A percentile compares a stretch with the other conserved stretches of the same genome.
These are phyloP conservation scores for Poeciliopsis infans DNA, from an alignment of 2,797 vertebrate genomes.

Conservation along the genomic window DNA sequence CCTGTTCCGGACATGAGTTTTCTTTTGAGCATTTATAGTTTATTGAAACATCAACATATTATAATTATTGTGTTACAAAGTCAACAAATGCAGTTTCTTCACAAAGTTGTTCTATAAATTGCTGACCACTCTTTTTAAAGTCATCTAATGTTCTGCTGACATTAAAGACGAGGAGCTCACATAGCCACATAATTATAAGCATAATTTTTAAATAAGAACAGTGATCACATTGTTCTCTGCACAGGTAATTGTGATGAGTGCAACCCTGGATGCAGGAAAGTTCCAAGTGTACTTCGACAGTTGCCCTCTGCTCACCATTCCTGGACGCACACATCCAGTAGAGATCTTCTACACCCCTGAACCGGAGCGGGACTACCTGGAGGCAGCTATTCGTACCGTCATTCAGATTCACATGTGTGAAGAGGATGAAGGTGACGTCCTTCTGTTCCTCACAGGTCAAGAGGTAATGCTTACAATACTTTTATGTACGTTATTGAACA, in stretches of 20 bases:
- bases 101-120: neutral
- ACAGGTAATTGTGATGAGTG: slow-evolving; percentile 99
- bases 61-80: neutral
- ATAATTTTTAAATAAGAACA: neutral
- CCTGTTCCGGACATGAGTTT: neutral
- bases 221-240: neutral
- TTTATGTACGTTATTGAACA: neutral
- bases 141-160: neutral
- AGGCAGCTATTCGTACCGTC: slow-evolving; percentile 97
- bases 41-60: neutral
- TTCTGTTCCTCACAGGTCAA: slow-evolving; percentile 98
- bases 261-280: slow-evolving; percentile 97
- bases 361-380: slow-evolving; percentile 97
- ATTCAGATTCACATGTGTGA: slow-evolving; percentile 99
- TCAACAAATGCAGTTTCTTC: neutral
- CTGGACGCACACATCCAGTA: slow-evolving; percentile 97
- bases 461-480: slow-evolving; percentile 82
- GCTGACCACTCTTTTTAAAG: neutral
- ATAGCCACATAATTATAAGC: neutral
- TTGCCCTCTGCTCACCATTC: slow-evolving; percentile 97
- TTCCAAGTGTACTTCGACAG: slow-evolving; percentile 99
- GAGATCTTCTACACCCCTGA: slow-evolving; percentile 99
- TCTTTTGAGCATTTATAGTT: neutral
- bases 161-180: neutral
- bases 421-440: slow-evolving; percentile 96